Percentiles rank a stretch among this genome's conserved stretches.
Conservation (phyloP, 2,113 vertebrate genomes). For the Tretioscincus oriximinensis region DNA sequence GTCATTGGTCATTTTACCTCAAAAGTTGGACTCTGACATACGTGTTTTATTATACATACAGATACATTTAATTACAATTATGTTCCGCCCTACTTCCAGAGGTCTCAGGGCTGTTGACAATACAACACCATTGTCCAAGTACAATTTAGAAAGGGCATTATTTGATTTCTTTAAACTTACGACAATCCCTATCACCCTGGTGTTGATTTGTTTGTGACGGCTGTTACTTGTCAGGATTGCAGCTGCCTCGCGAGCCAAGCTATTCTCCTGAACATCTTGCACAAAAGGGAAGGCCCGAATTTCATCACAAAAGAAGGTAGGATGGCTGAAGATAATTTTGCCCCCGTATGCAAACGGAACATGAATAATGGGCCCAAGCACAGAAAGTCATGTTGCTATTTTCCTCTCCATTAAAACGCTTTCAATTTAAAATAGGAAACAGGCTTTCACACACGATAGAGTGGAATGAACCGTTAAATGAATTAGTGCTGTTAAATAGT, state of each 20-base stretch:
- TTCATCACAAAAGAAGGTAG: conserved; percentile 90
- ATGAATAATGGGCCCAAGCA: conserved; percentile 29
- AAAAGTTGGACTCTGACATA: too few relatives aligned
- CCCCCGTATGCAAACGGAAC: conserved; percentile 3
- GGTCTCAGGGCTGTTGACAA: too few relatives aligned
- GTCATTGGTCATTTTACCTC: too few relatives aligned
- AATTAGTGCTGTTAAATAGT: conserved; percentile 9
- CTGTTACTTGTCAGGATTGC: conserved; percentile 78
- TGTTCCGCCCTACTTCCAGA: too few relatives aligned
- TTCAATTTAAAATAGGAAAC: conserved; percentile 49
- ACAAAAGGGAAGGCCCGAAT: conserved; percentile 88
- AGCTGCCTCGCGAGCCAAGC: conserved; percentile 88
- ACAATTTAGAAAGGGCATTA: too few relatives aligned
- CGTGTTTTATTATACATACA: too few relatives aligned
- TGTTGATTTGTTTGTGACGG: conserved; percentile 5
- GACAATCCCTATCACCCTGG: conserved; percentile 25
- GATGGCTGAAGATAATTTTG: conserved; percentile 31
- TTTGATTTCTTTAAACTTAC: not conserved
- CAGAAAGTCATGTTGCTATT: conserved; percentile 35
- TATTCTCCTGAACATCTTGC: conserved; percentile 83
- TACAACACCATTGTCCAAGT: too few relatives aligned
- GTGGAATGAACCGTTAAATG: conserved; percentile 38
- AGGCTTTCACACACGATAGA: not conserved
- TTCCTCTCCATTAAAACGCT: conserved; percentile 44
- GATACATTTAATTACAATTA: too few relatives aligned